Evolutionary conservation across 2,113 vertebrate species (phyloP).

Genomic region (Phyllopteryx taeniolatus): DNA sequence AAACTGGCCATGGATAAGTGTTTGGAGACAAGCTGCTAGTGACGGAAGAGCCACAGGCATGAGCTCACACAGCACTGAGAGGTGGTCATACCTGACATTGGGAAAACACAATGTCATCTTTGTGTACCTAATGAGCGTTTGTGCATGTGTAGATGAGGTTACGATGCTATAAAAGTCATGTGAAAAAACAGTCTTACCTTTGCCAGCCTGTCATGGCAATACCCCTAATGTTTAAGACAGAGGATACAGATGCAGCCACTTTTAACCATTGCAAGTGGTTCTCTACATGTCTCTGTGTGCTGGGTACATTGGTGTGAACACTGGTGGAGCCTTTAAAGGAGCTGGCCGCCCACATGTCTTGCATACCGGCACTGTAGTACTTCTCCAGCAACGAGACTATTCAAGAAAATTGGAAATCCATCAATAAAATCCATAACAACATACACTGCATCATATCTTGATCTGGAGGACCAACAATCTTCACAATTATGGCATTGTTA

Average conservation of each 20-base stretch:
- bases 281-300: conserved; percentile 81
- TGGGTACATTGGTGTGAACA: conserved; percentile 78
- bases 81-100: conserved; percentile 86
- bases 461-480: background rate
- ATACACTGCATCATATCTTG: no score
- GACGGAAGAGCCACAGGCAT: conserved; percentile 88
- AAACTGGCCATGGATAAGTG: conserved; percentile 78
- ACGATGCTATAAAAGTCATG: background rate
- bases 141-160: background rate
- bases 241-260: conserved; percentile 73
- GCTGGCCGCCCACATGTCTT: conserved; percentile 87
- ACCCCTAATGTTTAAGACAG: conserved; percentile 73
- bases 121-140: background rate
- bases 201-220: conserved; percentile 94
- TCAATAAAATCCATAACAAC: background rate
- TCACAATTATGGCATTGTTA: background rate
- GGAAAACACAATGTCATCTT: background rate
- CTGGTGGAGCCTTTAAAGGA: conserved; percentile 93
- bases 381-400: conserved; percentile 83
- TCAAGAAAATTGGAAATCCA: background rate
- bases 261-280: conserved; percentile 88
- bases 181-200: conserved; percentile 73
- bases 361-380: conserved; percentile 80
- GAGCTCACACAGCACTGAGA: conserved; percentile 93
- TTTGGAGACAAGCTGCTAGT: conserved; percentile 84